These are phyloP conservation scores for Sweltsa coloradensis DNA, from an alignment of 1,140 invertebrate species.

Conservation along the genomic window DNA sequence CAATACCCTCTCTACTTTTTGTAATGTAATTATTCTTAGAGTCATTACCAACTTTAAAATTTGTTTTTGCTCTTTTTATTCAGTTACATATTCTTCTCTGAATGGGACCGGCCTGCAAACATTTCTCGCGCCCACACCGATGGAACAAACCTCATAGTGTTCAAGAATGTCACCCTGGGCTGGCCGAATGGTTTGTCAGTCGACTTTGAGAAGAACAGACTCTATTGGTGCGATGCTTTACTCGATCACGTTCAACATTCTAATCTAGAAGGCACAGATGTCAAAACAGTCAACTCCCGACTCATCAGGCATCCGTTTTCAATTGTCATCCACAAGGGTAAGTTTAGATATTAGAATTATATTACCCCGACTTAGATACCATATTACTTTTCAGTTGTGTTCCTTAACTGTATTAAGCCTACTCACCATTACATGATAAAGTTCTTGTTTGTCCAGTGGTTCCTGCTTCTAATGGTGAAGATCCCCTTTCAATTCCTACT, in stretches of 20 bases:
- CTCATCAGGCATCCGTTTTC: constrained; percentile 93
- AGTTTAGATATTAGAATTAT: too few species aligned
- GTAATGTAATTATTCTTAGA: constrained; percentile 1
- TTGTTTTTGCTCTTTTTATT: constrained; percentile 13
- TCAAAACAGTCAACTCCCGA: constrained; percentile 77
- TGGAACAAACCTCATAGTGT: constrained; percentile 73
- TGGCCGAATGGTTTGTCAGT: constrained; percentile 94
- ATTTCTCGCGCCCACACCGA: constrained; percentile 85
- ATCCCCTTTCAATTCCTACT: too few species aligned
- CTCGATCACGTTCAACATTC: constrained; percentile 94
- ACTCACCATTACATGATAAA: too few species aligned
- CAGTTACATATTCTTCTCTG: constrained; percentile 81
- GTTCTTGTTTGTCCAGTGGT: too few species aligned
- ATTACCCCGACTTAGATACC: too few species aligned
- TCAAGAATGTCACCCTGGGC: constrained; percentile 84
- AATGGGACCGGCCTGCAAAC: constrained; percentile 92
- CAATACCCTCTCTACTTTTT: background rate
- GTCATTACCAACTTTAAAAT: too few species aligned
- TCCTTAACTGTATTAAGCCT: too few species aligned
- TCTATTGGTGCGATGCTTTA: constrained; percentile 93
- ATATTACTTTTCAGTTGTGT: too few species aligned
- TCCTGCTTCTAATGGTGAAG: too few species aligned
- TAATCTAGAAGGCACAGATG: constrained; percentile 84
- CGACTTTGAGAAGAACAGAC: constrained; percentile 71
- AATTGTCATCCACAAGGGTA: constrained; percentile 74